A percentile compares a stretch with the other conserved stretches of the same genome.
Conservation (phyloP, 2,797 vertebrate genomes). For the Phataginus tetradactyla region DNA sequence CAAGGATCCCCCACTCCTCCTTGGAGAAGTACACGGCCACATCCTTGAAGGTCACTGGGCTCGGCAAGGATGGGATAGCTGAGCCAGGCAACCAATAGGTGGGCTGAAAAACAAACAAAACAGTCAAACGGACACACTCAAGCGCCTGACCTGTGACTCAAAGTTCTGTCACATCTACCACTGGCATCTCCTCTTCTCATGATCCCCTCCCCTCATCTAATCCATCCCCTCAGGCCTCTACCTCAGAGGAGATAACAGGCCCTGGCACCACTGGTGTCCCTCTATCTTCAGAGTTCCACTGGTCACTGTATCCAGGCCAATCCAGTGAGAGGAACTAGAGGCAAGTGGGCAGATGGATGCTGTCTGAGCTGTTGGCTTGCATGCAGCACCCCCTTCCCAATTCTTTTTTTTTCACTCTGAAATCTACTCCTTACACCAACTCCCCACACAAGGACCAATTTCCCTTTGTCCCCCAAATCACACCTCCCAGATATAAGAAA, state of each 20-base stretch:
- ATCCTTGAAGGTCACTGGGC: constrained; percentile 20
- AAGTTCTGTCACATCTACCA: neutral
- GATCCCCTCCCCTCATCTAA: neutral
- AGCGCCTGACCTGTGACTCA: neutral
- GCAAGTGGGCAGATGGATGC: neutral
- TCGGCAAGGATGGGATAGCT: neutral
- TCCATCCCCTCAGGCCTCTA: neutral
- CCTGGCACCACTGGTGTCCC: neutral
- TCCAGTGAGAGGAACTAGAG: neutral
- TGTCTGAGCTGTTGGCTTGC: neutral
- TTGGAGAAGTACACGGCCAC: constrained; percentile 22
- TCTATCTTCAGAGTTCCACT: neutral
- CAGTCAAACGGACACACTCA: neutral
- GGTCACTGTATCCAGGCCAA: neutral
- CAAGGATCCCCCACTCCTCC: constrained; percentile 51
- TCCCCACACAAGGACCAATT: neutral
- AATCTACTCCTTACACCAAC: no score
- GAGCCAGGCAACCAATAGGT: neutral
- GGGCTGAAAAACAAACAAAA: neutral
- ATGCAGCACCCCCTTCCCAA: neutral
- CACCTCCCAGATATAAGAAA: neutral
- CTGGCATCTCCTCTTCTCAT: neutral
- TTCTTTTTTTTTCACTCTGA: no score
- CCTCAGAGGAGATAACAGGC: neutral
- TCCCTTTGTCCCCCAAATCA: neutral